Conservation (phyloP, 2,797 vertebrate genomes). For the Bufotes viridis region DNA sequence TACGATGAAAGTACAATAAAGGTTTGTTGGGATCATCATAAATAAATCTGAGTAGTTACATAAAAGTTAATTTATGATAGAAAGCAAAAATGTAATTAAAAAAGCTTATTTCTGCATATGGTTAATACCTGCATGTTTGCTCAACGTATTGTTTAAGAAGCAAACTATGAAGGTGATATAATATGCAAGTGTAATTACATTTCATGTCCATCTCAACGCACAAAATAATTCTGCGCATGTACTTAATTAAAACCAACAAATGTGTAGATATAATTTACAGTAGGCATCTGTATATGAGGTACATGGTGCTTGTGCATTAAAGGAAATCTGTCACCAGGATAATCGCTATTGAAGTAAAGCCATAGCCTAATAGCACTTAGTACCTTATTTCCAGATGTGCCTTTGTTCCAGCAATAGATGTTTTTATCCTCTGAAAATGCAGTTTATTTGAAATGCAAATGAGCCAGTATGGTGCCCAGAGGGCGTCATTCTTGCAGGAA, state of each 20-base stretch:
- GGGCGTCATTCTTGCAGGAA: too few species aligned
- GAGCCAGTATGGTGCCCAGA: too few species aligned
- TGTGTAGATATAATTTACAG: neutral
- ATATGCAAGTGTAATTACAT: conserved; percentile 15
- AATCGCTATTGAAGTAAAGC: too few species aligned
- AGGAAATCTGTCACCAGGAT: too few species aligned
- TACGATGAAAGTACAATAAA: neutral
- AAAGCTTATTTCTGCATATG: neutral
- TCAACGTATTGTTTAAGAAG: conserved; percentile 6
- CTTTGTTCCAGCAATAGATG: too few species aligned
- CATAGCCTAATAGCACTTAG: too few species aligned
- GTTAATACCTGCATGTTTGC: neutral
- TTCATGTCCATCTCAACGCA: neutral
- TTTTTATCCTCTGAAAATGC: too few species aligned
- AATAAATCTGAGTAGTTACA: neutral
- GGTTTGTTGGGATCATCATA: neutral
- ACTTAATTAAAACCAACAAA: conserved; percentile 21
- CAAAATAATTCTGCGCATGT: neutral
- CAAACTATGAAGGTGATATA: conserved; percentile 3
- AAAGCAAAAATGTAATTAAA: neutral
- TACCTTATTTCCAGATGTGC: too few species aligned
- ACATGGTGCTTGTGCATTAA: neutral
- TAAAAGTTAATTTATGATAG: neutral
- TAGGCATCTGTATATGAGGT: neutral
- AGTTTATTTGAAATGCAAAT: too few species aligned